Evolutionary conservation across 2,888 invertebrate genomes (phyloP).

Genomic region (Epinotia nisella): DNA sequence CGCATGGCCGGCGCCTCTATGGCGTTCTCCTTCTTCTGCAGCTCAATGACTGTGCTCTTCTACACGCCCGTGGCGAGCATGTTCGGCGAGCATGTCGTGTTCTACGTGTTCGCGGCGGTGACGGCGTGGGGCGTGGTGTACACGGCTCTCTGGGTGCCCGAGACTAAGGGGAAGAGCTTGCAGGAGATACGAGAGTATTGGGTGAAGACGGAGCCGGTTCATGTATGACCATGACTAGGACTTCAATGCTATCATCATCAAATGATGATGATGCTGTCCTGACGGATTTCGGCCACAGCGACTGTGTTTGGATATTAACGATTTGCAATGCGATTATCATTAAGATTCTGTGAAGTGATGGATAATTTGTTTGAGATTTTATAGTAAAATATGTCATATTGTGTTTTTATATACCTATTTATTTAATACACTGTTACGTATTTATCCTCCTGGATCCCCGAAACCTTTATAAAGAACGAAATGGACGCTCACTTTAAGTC

Average conservation of each 20-base stretch:
- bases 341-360: too few relatives aligned
- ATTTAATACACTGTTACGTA: conserved; percentile 13
- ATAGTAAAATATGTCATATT: conserved; percentile 10
- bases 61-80: conserved; percentile 66
- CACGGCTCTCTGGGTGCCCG: conserved; percentile 74
- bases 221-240: conserved; percentile 58
- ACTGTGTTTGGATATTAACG: too few relatives aligned
- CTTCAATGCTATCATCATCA: too few relatives aligned
- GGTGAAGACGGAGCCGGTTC: conserved; percentile 61
- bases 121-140: conserved; percentile 69
- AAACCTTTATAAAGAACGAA: too few relatives aligned
- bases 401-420: not conserved
- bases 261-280: too few relatives aligned
- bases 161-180: conserved; percentile 77
- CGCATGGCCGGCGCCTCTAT: conserved; percentile 71
- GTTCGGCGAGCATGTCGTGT: conserved; percentile 70
- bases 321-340: too few relatives aligned
- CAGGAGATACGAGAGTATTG: conserved; percentile 67
- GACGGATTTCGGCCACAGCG: too few relatives aligned
- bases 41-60: conserved; percentile 69
- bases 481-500: too few relatives aligned
- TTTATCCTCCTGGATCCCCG: too few relatives aligned
- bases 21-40: conserved; percentile 74
- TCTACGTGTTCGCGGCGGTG: conserved; percentile 70
- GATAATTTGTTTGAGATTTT: conserved; percentile 1